Percentiles rank a stretch among this genome's conserved stretches.
phyloP scores from a whole-genome alignment of 2,888 invertebrate species.

The Drosophila birchii region DNA sequence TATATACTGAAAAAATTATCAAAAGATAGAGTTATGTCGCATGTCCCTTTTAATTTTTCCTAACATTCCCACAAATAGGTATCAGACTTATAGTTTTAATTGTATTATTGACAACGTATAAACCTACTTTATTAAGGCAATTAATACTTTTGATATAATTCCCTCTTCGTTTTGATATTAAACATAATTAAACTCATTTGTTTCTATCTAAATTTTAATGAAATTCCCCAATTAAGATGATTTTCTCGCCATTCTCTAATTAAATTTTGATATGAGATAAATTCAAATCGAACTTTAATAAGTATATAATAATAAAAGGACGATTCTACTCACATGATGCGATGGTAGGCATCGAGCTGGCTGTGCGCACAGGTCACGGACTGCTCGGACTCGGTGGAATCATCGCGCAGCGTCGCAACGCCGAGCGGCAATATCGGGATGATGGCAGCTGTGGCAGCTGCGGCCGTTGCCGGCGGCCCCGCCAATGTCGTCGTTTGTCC shows the following conservation, averaged over 20 bases:
- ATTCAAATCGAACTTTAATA: not conserved
- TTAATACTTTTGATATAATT: not conserved
- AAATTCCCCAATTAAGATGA: not conserved
- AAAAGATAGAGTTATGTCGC: not conserved
- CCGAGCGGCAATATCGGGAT: conserved; percentile 85
- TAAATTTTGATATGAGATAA: not conserved
- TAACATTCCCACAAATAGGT: too few species aligned
- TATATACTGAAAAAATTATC: not conserved
- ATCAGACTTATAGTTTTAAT: not conserved
- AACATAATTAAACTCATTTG: too few species aligned
- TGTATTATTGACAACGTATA: not conserved
- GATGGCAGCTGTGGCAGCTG: conserved; percentile 85
- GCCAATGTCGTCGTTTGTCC: conserved; percentile 82
- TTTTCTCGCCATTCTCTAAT: not conserved
- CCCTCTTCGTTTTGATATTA: not conserved
- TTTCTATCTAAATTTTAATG: not conserved
- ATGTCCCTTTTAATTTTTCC: not conserved
- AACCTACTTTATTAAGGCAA: not conserved
- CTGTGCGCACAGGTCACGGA: conserved; percentile 84
- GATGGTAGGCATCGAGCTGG: conserved; percentile 84
- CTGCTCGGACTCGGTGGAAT: conserved; percentile 85
- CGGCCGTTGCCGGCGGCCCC: conserved; percentile 85
- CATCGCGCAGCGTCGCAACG: conserved; percentile 85
- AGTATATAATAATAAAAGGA: not conserved
- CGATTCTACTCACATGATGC: conserved; percentile 83